Percentiles rank a stretch among this genome's conserved stretches.
phyloP scores from a whole-genome alignment of 2,797 vertebrate genomes.

The Gymnopithys bicolor region DNA sequence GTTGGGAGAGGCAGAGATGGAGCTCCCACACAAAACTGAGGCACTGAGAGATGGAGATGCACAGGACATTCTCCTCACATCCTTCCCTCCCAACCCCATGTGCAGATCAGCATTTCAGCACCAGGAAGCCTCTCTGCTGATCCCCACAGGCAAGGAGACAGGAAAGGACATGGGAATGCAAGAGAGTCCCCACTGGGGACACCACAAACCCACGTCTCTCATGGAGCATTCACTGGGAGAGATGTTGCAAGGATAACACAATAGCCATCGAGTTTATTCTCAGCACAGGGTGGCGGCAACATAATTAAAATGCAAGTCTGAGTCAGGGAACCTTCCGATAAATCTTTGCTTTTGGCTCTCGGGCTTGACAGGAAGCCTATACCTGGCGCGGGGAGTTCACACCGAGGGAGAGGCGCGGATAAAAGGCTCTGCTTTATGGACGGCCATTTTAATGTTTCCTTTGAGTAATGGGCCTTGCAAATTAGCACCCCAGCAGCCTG shows the following conservation, averaged over 20 bases:
- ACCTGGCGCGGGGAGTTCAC: conserved; percentile 32
- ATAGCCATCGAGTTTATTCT: not conserved
- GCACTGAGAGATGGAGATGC: accelerated
- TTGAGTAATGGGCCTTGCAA: conserved; percentile 84
- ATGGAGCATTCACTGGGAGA: not conserved
- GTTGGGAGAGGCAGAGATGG: accelerated
- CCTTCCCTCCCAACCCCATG: accelerated
- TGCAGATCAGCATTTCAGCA: accelerated
- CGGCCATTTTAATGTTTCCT: conserved; percentile 73
- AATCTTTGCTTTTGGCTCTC: conserved; percentile 76
- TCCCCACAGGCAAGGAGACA: accelerated
- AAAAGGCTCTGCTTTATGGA: conserved; percentile 55
- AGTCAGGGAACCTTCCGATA: conserved; percentile 67
- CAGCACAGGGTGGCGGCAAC: not conserved
- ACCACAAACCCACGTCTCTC: not conserved
- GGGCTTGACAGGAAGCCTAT: conserved; percentile 75
- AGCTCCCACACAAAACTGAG: not conserved
- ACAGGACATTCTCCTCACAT: accelerated
- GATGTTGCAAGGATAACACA: not conserved
- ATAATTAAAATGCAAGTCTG: conserved; percentile 68
- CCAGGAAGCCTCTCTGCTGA: not conserved
- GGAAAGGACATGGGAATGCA: not conserved
- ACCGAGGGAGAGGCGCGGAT: conserved; percentile 27
- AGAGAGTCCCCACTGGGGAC: not conserved
- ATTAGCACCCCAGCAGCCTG: conserved; percentile 75